Conservation (phyloP, 2,113 vertebrate species). For the Tragulus kanchil region DNA sequence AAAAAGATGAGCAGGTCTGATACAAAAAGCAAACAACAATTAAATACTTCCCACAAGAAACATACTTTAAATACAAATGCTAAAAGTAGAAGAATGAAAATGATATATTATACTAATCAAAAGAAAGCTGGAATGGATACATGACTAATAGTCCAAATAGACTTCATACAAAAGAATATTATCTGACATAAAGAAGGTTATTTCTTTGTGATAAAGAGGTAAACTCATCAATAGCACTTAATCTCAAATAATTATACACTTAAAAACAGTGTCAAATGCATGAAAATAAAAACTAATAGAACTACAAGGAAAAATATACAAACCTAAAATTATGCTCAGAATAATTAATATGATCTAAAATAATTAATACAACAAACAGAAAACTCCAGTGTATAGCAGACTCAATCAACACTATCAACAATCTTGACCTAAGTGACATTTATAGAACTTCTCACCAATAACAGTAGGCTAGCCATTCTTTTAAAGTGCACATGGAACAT, state of each 20-base stretch:
- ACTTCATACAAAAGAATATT: not conserved
- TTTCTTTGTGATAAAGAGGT: not conserved
- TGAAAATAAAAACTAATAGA: not conserved
- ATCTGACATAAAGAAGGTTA: not conserved
- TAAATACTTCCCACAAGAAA: not conserved
- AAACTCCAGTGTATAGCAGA: not conserved
- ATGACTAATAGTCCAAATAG: not conserved
- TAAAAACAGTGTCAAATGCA: not conserved
- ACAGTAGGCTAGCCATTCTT: not conserved
- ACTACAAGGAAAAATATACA: not conserved
- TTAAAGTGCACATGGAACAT: not conserved
- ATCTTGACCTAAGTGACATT: not conserved
- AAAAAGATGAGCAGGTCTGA: not conserved
- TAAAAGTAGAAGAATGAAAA: conserved; percentile 38
- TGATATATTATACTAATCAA: not conserved
- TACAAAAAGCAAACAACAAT: not conserved
- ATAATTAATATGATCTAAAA: not conserved
- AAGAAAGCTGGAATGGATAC: not conserved
- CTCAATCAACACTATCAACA: not conserved
- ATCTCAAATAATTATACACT: not conserved
- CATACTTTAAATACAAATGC: not conserved
- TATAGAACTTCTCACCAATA: not conserved
- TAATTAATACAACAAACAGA: not conserved
- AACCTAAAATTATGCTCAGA: not conserved
- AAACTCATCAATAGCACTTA: not conserved